These are phyloP conservation scores for Embiotoca jacksoni DNA, from an alignment of 2,113 vertebrate genomes.

Conservation along the genomic window DNA sequence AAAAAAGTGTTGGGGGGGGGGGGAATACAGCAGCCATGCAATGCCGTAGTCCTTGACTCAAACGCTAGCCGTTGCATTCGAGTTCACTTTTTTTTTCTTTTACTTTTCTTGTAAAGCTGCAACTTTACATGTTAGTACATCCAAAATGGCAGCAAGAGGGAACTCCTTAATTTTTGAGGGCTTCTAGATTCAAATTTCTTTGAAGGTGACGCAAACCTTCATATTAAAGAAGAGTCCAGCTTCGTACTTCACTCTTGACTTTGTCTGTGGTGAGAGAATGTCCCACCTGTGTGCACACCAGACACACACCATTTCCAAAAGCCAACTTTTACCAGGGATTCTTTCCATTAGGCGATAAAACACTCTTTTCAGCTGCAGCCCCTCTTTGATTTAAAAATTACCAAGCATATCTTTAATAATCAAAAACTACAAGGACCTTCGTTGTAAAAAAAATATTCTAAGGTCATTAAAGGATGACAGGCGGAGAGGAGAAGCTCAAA, in stretches of 20 bases:
- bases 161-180: conserved; percentile 13
- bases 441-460: conserved; percentile 20
- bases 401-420: background rate
- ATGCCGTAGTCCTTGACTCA: conserved; percentile 40
- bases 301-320: background rate
- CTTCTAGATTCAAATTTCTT: conserved; percentile 17
- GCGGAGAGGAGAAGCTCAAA: conserved; percentile 22
- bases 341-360: conserved; percentile 2
- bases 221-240: conserved; percentile 10
- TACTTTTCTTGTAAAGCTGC: conserved; percentile 26
- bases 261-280: background rate
- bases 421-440: conserved; percentile 40
- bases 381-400: background rate
- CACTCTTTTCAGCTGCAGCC: conserved; percentile 7
- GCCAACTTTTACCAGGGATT: conserved; percentile 2
- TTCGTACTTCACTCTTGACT: conserved; percentile 26
- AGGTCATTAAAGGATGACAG: conserved; percentile 27
- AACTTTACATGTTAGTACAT: conserved; percentile 40
- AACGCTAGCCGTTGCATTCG: conserved; percentile 25
- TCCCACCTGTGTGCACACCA: no score
- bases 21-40: conserved; percentile 57
- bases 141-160: conserved; percentile 52
- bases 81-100: conserved; percentile 28
- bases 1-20: background rate
- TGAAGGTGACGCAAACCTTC: conserved; percentile 39